Evolutionary conservation across 2,888 invertebrate species (phyloP).

Genomic region (Pyrochroa serraticornis): DNA sequence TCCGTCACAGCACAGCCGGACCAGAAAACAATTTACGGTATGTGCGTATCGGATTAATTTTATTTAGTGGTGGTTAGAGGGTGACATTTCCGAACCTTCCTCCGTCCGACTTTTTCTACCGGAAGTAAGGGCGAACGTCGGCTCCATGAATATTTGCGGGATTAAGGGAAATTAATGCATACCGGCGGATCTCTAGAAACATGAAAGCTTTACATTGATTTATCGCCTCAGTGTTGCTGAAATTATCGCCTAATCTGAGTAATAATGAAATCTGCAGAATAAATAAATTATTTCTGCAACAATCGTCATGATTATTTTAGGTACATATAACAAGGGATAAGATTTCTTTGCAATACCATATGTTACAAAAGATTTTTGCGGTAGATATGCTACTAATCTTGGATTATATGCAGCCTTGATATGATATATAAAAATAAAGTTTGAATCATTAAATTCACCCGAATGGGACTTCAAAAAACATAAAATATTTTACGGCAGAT

Average conservation of each 20-base stretch:
- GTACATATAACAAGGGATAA: too few species aligned
- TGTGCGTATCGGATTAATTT: constrained; percentile 34
- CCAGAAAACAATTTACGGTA: constrained; percentile 31
- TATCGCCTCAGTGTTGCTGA: constrained; percentile 10
- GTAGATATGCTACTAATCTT: too few species aligned
- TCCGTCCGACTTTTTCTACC: constrained; percentile 28
- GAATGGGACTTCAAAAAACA: too few species aligned
- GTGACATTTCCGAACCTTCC: constrained; percentile 30
- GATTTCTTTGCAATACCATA: too few species aligned
- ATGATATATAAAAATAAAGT: too few species aligned
- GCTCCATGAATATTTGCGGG: constrained; percentile 35
- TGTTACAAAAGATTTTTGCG: too few species aligned
- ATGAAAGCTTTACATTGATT: constrained; percentile 30
- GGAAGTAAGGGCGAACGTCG: constrained; percentile 30
- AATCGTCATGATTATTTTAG: too few species aligned
- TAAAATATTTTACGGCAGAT: too few species aligned
- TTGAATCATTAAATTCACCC: too few species aligned
- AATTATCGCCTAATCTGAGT: constrained; percentile 23
- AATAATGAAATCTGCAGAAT: too few species aligned
- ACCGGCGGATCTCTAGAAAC: constrained; percentile 26
- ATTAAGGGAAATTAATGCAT: constrained; percentile 35
- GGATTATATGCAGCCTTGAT: too few species aligned
- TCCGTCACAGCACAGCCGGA: constrained; percentile 12
- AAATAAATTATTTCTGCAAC: too few species aligned
- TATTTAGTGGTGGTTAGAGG: constrained; percentile 32